Conservation (phyloP, 2,113 vertebrate genomes). For the Pyxicephalus adspersus region DNA sequence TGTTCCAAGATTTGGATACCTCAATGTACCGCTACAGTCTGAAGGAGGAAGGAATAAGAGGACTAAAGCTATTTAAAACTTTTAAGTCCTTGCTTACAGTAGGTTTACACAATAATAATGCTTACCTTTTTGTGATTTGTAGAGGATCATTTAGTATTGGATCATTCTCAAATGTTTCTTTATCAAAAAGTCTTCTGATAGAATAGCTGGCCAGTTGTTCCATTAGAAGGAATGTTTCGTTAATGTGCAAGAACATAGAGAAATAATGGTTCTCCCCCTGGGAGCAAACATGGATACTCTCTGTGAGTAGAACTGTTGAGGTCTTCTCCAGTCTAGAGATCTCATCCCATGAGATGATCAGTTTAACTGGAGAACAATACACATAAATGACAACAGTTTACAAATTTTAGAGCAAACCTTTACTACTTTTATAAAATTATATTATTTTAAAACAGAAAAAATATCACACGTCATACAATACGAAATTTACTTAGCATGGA, state of each 20-base stretch:
- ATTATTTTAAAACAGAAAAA: no score
- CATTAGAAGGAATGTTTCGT: constrained; percentile 93
- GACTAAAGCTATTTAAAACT: no score
- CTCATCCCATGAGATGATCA: constrained; percentile 93
- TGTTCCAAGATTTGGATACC: no score
- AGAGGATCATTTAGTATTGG: constrained; percentile 85
- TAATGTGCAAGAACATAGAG: constrained; percentile 96
- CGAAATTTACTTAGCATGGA: no score
- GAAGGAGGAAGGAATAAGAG: no score
- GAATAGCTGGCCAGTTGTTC: constrained; percentile 93
- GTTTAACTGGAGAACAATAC: constrained; percentile 81
- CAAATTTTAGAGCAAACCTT: no score
- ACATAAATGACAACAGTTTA: neutral
- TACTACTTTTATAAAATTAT: no score
- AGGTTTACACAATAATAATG: no score
- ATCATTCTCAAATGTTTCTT: constrained; percentile 89
- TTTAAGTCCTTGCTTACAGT: no score
- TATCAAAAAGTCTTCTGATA: constrained; percentile 93
- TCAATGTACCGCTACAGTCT: no score
- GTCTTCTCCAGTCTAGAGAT: constrained; percentile 92
- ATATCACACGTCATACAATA: no score
- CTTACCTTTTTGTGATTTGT: constrained; percentile 93
- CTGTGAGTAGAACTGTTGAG: constrained; percentile 89
- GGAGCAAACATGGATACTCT: constrained; percentile 89
- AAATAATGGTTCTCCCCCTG: constrained; percentile 91